Evolutionary conservation across 2,797 vertebrate genomes (phyloP).

Genomic region (Protosalanx chinensis): DNA sequence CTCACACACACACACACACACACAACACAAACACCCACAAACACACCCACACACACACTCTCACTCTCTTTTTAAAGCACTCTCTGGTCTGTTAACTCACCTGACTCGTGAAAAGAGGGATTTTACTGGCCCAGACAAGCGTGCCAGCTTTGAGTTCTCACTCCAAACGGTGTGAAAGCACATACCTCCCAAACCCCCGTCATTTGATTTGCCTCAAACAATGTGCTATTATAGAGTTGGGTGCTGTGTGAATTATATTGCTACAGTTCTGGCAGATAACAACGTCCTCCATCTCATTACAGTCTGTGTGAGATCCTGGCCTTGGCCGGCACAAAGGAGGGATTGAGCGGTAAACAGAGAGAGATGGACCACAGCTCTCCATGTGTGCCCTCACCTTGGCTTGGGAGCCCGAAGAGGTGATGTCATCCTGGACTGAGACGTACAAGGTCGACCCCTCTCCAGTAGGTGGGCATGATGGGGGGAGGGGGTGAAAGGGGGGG

Average conservation of each 20-base stretch:
- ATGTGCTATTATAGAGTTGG: conserved; percentile 73
- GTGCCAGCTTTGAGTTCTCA: conserved; percentile 62
- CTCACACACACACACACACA: conserved; percentile 4
- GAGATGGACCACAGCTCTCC: conserved; percentile 55
- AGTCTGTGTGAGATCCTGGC: conserved; percentile 63
- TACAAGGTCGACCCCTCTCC: conserved; percentile 63
- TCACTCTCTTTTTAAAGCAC: conserved; percentile 38
- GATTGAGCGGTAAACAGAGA: conserved; percentile 67
- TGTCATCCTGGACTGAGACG: conserved; percentile 70
- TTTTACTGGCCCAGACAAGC: conserved; percentile 64
- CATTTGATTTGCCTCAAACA: conserved; percentile 70
- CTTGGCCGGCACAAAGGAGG: conserved; percentile 69
- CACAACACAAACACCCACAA: background rate
- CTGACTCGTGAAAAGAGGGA: conserved; percentile 69
- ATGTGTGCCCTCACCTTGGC: conserved; percentile 71
- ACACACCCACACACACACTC: conserved; percentile 6
- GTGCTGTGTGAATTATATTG: conserved; percentile 69
- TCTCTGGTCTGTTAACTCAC: conserved; percentile 65
- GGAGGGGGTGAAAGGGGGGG: too few species aligned
- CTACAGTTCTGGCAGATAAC: conserved; percentile 66
- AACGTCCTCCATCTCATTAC: conserved; percentile 70
- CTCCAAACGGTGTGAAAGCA: conserved; percentile 62
- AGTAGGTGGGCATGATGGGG: conserved; percentile 62
- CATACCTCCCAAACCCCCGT: conserved; percentile 40
- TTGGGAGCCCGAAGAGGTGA: conserved; percentile 56